Percentiles rank a stretch among this genome's conserved stretches.
Conservation (phyloP, 2,888 invertebrate species). For the Lordiphosa andalusiaca region DNA sequence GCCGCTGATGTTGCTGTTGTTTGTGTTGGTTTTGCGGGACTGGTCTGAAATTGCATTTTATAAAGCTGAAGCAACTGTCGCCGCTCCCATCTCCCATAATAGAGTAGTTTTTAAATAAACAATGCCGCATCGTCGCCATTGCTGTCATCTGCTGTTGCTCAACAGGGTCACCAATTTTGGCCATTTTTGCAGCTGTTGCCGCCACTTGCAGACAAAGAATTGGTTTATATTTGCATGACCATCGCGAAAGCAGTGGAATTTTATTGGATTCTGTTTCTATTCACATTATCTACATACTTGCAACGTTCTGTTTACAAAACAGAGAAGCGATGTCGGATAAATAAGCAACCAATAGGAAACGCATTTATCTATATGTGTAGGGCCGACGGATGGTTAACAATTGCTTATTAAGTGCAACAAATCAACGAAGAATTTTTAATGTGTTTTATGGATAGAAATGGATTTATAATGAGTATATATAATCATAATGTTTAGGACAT, state of each 20-base stretch:
- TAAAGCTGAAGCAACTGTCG: conserved; percentile 49
- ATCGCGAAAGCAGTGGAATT: conserved; percentile 51
- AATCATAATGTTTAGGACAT: too few relatives aligned
- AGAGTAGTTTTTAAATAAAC: conserved; percentile 66
- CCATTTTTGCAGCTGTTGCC: conserved; percentile 6
- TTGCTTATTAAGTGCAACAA: too few relatives aligned
- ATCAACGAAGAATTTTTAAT: too few relatives aligned
- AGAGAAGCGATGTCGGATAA: too few relatives aligned
- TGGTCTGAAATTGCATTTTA: conserved; percentile 60
- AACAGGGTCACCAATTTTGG: conserved; percentile 3
- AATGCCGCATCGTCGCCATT: conserved; percentile 51
- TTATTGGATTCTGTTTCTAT: conserved; percentile 60
- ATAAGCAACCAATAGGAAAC: too few relatives aligned
- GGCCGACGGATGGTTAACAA: too few relatives aligned
- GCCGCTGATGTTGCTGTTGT: conserved; percentile 5
- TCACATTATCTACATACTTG: conserved; percentile 2
- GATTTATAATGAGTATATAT: too few relatives aligned
- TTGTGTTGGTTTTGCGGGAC: conserved; percentile 19
- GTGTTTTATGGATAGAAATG: too few relatives aligned
- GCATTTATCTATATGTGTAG: too few relatives aligned
- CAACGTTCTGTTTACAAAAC: too few relatives aligned
- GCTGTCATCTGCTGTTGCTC: conserved; percentile 11
- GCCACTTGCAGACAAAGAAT: conserved; percentile 8
- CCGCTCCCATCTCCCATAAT: conserved; percentile 44
- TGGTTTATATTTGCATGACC: conserved; percentile 50